Evolutionary conservation across 2,113 vertebrate species (phyloP), one percentile per base, ranked within the genome.

Genomic region (Cyanocitta stelleri): DNA sequence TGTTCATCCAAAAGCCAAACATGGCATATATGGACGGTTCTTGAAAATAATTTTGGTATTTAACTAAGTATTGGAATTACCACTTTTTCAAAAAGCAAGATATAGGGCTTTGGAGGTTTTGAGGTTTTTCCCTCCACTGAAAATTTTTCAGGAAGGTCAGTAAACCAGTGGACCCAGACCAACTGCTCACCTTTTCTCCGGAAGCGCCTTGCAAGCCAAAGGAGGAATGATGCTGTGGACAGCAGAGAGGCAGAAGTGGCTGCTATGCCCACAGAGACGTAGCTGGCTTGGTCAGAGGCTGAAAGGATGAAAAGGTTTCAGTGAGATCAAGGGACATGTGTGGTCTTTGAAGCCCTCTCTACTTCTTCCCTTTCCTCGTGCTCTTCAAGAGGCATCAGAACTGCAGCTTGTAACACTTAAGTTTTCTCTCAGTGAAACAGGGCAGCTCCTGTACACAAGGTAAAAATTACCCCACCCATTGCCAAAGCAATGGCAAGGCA

Each of bases 151-250:
- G 55, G 30, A 69, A 75, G 43, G 24, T 81, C 74, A 81, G 59
- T 41, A 75, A 64, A 73, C 9, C 15, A 46, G 8, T 11, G 33
- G 33, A 51, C 39, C 9, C 39, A 46, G 48, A 33, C 16, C 61
- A 44, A n/a, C 21, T 18, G 59, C 95, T 97, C 80, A 98, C 97
- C 97, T 96, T 95, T 97, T 58, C 94, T 96, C n/a, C 35, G 73
- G 72, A 96, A 84, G 61, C 20, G 94, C 68, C 95, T 97, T 72
- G 96, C 71, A 24, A 97, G 93, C 97, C 97, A 98, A 55, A 97
- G 76, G 32, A 97, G 85, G 49, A 98, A 88, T 0, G 84, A 96
- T 37, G 67, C 95, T 0, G 75, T 71, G 62, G 95, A 97, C 54
- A 97, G 49, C 46, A 97, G 46, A 18, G 96, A 97, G 81, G 89